A percentile compares a stretch with the other conserved stretches of the same genome.
phyloP scores from a whole-genome alignment of 2,797 vertebrate genomes.

The Lemur catta region DNA sequence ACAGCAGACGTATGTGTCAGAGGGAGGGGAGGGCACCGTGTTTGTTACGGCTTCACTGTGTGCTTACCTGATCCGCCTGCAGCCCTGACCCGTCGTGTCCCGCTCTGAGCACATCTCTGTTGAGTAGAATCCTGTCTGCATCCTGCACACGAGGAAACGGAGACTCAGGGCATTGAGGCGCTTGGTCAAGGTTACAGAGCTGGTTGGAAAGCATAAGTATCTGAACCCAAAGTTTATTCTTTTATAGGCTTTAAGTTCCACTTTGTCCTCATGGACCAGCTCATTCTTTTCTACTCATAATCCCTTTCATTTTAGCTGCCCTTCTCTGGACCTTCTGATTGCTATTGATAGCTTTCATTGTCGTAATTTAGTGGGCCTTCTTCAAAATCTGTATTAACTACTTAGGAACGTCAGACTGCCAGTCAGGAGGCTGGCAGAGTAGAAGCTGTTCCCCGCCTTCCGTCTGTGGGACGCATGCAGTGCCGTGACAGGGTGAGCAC shows the following conservation, averaged over 20 bases:
- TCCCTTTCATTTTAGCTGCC: background rate
- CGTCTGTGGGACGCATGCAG: rapidly evolving
- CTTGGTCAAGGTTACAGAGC: background rate
- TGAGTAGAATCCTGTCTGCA: background rate
- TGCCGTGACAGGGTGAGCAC: too few species aligned
- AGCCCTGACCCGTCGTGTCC: rapidly evolving
- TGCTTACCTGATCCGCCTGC: background rate
- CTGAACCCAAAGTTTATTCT: background rate
- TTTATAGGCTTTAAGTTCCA: background rate
- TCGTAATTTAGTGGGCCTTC: background rate
- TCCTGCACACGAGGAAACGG: rapidly evolving
- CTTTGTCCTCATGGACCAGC: background rate
- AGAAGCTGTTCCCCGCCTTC: background rate
- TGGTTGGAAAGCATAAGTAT: background rate
- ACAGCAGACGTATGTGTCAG: background rate
- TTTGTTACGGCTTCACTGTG: background rate
- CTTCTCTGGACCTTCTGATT: background rate
- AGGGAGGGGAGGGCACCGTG: rapidly evolving
- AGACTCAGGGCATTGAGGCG: background rate
- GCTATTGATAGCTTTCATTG: background rate
- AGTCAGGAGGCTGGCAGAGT: background rate
- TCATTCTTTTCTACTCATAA: background rate
- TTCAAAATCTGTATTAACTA: background rate
- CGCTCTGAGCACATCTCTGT: rapidly evolving
- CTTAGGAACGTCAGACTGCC: background rate